These are phyloP conservation scores for Oreortyx pictus DNA, from an alignment of 2,797 vertebrate genomes.

Conservation along the genomic window DNA sequence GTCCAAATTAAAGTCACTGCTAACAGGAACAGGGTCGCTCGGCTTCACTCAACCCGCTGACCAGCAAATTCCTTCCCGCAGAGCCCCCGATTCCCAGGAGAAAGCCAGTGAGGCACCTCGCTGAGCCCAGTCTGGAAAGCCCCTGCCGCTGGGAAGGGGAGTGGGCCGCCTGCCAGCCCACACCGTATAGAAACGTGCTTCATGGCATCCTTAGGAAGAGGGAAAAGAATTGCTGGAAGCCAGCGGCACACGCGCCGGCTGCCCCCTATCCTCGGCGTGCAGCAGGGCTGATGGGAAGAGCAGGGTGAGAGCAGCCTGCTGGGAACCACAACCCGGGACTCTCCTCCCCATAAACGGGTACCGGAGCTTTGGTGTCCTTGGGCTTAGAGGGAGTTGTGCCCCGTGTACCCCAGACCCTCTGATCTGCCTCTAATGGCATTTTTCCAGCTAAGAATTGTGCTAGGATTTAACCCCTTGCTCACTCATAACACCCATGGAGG, in stretches of 20 bases:
- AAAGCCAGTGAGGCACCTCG: not conserved
- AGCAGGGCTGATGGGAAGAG: not conserved
- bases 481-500: not conserved
- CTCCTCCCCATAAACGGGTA: rapidly evolving
- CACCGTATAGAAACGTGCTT: not conserved
- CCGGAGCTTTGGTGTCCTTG: not conserved
- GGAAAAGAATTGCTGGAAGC: constrained; percentile 58
- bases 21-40: constrained; percentile 39
- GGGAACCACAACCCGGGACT: not conserved
- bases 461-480: not conserved
- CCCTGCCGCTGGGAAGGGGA: constrained; percentile 24
- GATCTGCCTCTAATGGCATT: not conserved
- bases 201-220: not conserved
- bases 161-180: constrained; percentile 5
- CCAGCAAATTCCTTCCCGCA: constrained; percentile 58
- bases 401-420: rapidly evolving
- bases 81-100: constrained; percentile 22
- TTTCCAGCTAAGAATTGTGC: not conserved
- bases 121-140: constrained; percentile 8
- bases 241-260: not conserved
- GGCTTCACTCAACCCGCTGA: constrained; percentile 9
- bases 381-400: not conserved
- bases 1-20: not conserved
- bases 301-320: not conserved
- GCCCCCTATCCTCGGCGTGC: rapidly evolving